Percentiles rank a stretch among this genome's conserved stretches.
These are phyloP conservation scores for Corbicula japonica DNA, from an alignment of 2,888 invertebrate species.

Conservation along the genomic window DNA sequence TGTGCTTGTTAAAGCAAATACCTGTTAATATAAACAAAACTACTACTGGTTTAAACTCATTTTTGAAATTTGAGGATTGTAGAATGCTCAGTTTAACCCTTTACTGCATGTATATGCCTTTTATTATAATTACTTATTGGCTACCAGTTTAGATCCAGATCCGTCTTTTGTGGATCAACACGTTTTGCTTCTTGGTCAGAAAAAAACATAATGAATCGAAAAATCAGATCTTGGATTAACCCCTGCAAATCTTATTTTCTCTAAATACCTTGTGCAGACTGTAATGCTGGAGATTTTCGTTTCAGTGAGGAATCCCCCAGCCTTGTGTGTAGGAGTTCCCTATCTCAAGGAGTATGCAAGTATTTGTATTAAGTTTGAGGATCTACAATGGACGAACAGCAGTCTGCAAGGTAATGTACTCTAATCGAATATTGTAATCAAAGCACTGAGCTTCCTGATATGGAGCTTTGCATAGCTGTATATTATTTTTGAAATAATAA, in stretches of 20 bases:
- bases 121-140: not conserved
- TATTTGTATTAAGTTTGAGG: constrained; percentile 78
- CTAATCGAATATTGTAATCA: not conserved
- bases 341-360: constrained; percentile 84
- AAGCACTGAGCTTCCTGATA: not conserved
- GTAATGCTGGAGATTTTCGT: constrained; percentile 38
- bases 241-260: not conserved
- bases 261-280: not conserved
- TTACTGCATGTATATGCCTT: not conserved
- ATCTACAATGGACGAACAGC: not conserved
- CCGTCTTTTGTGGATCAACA: not conserved
- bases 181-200: not conserved
- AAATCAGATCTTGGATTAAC: not conserved
- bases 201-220: not conserved
- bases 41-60: too few relatives aligned
- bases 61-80: too few relatives aligned
- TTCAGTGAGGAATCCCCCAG: constrained; percentile 86
- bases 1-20: too few relatives aligned
- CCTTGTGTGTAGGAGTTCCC: constrained; percentile 86
- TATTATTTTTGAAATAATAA: not conserved
- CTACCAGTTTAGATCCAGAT: not conserved
- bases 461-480: not conserved
- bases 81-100: too few relatives aligned
- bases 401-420: constrained; percentile 2
- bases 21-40: too few relatives aligned